Evolutionary conservation across 2,113 vertebrate genomes (phyloP).

Genomic region (Tragelaphus scriptus): DNA sequence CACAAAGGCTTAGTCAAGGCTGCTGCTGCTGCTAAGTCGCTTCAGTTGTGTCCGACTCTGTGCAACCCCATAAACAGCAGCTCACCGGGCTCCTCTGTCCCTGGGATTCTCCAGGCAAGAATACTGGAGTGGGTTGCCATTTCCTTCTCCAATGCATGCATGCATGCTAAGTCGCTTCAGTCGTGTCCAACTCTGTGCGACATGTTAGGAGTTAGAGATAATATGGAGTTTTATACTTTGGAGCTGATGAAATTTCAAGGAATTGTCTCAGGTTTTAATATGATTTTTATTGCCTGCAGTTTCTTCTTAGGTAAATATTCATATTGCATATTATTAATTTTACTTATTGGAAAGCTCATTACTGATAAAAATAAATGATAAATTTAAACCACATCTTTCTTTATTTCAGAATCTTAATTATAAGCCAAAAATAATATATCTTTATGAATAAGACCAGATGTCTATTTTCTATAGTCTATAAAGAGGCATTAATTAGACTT

Average conservation of each 20-base stretch:
- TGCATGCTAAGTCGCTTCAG: background rate
- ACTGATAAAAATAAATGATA: background rate
- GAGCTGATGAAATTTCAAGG: background rate
- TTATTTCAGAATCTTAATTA: background rate
- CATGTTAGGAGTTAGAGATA: background rate
- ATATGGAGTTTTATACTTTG: background rate
- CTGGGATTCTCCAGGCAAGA: background rate
- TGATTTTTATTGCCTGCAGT: background rate
- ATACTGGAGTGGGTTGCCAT: background rate
- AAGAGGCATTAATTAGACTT: background rate
- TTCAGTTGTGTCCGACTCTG: background rate
- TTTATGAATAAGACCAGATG: background rate
- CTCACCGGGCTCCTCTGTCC: background rate
- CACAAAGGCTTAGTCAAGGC: background rate
- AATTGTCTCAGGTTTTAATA: background rate
- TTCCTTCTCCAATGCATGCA: background rate
- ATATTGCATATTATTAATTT: background rate
- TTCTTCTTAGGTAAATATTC: slow-evolving; percentile 12
- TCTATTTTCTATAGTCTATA: background rate
- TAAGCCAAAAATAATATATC: background rate
- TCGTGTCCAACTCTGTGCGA: background rate
- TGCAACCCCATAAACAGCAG: background rate
- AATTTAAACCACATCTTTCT: background rate
- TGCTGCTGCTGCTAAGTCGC: background rate
- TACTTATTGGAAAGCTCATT: background rate